phyloP scores from a whole-genome alignment of 1,140 invertebrate genomes.

The Tetragonula clypearis region DNA sequence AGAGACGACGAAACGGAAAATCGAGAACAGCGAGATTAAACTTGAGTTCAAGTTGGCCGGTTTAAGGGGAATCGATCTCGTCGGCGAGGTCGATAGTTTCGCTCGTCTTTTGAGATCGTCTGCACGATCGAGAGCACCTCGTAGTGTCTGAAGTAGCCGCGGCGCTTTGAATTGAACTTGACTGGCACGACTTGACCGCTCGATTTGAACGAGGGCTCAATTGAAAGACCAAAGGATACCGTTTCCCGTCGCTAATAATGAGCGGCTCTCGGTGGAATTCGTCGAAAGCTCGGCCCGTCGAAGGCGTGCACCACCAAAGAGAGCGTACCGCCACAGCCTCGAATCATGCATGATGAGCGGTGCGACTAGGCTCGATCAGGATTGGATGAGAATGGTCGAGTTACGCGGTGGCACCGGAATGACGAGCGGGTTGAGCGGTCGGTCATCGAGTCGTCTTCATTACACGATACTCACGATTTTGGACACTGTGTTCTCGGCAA shows the following conservation, averaged over 20 bases:
- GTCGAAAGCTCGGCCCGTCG: constrained; percentile 2
- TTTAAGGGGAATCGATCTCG: neutral
- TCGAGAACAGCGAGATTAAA: neutral
- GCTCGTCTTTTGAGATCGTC: too few relatives aligned
- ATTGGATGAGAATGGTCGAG: constrained; percentile 76
- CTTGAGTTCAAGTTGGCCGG: neutral
- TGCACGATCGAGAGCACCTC: too few relatives aligned
- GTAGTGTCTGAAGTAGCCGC: neutral
- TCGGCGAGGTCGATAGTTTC: neutral
- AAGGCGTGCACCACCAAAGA: constrained; percentile 18
- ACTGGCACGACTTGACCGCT: neutral
- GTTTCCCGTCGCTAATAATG: constrained; percentile 16
- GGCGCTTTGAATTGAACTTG: constrained; percentile 13
- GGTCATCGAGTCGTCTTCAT: constrained; percentile 76
- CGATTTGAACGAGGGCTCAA: constrained; percentile 2
- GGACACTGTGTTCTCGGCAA: constrained; percentile 87
- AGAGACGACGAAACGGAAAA: neutral
- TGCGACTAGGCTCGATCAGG: constrained; percentile 64
- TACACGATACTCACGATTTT: constrained; percentile 85
- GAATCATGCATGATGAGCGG: constrained; percentile 66
- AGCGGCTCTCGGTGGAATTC: constrained; percentile 4
- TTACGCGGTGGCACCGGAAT: constrained; percentile 73
- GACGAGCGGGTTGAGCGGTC: constrained; percentile 70
- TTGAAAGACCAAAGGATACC: neutral
- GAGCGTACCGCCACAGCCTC: constrained; percentile 26